Evolutionary conservation across 2,113 vertebrate genomes (phyloP), one percentile per base, ranked within the genome.

Genomic region (Epinephelus cyanopodus): DNA sequence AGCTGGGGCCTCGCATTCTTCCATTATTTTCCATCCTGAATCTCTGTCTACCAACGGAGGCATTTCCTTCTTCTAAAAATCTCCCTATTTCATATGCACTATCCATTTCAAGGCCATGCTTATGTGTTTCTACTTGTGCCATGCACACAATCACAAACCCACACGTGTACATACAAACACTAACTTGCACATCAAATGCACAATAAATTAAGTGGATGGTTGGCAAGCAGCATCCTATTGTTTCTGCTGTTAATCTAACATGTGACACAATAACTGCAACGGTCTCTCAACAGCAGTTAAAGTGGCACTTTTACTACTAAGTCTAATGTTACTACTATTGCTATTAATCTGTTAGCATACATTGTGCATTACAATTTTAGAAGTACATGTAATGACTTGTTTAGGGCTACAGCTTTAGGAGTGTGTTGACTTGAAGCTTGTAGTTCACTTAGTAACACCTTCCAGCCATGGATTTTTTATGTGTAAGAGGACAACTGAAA

Each of bases 71-170:
- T 29, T 64, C 42, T 18, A 19, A 58, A 58, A 33, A 21, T 19
- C 12, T 53, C 19, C 42, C 17, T 63, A 83, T 86, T 80, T 87
- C 74, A 68, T 48, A 66, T 80, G 53, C 17, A 54, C 23, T 13
- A 53, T 67, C 13, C 19, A 33, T 61, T 61, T 72, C 48, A 64
- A 37, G 39, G n/a, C 29, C 42, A 53, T 53, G 27, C 39, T 29
- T 64, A 15, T 29, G 29, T 0, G 29, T 29, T 29, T 29, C 29
- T 29, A 29, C 4, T 29, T 29, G 29, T 29, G 29, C 29, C 29
- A 29, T 29, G 29, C 29, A 29, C 29, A 29, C 29, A 29, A 29
- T 29, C 29, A 29, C 29, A 29, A 29, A 29, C 29, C 29, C 29
- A 29, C 29, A 29, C 11, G 5, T 25, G 60, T 4, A 21, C 66